Evolutionary conservation across 2,888 invertebrate species (phyloP).

Genomic region (Urechis unicinctus): DNA sequence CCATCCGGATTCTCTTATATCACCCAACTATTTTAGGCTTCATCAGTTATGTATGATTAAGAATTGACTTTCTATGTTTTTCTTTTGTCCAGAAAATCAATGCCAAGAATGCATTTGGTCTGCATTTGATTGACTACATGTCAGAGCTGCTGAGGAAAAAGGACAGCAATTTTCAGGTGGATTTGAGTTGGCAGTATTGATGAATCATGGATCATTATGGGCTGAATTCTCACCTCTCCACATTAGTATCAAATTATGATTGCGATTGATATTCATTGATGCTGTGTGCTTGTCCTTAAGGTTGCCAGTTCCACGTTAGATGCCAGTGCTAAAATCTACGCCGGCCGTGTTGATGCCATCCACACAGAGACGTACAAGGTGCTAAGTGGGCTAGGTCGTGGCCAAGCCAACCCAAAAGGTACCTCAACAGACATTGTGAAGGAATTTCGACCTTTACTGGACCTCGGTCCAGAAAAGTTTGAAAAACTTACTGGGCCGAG

Average conservation of each 20-base stretch:
- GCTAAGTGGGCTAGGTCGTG: constrained; percentile 31
- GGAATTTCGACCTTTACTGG: too few relatives aligned
- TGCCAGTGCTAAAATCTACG: constrained; percentile 82
- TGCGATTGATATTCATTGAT: too few relatives aligned
- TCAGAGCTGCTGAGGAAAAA: constrained; percentile 68
- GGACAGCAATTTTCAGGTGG: constrained; percentile 63
- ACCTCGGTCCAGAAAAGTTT: too few relatives aligned
- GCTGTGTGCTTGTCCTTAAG: too few relatives aligned
- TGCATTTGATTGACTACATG: constrained; percentile 81
- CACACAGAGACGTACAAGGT: constrained; percentile 75
- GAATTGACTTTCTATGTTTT: neutral
- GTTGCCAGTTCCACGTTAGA: constrained; percentile 80
- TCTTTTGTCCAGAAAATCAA: constrained; percentile 68
- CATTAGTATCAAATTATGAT: too few relatives aligned
- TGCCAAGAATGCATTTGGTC: constrained; percentile 79
- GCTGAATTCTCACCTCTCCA: too few relatives aligned
- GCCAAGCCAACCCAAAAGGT: neutral
- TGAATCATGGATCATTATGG: too few relatives aligned
- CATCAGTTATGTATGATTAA: neutral
- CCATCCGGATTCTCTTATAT: neutral
- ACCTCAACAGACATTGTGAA: too few relatives aligned
- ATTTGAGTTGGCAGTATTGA: too few relatives aligned
- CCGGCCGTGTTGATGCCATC: constrained; percentile 77
- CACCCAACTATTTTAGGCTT: too few relatives aligned
- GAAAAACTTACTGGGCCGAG: too few relatives aligned